phyloP scores from a whole-genome alignment of 2,113 vertebrate genomes.

The Pelusios castaneus region DNA sequence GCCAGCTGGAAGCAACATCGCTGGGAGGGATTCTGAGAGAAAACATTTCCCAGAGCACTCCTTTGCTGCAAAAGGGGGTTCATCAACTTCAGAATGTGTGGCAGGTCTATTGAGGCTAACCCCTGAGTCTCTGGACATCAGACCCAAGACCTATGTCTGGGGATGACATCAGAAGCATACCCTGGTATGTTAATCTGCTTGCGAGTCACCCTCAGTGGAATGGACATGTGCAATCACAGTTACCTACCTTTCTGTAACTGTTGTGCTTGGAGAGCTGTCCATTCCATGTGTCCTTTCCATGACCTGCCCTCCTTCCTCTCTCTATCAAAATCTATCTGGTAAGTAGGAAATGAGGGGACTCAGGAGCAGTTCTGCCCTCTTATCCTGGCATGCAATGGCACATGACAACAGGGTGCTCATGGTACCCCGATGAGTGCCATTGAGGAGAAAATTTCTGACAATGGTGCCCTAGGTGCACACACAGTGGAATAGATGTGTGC shows the following conservation, averaged over 20 bases:
- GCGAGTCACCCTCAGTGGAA: neutral
- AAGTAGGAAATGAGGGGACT: neutral
- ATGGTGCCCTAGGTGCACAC: neutral
- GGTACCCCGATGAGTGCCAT: neutral
- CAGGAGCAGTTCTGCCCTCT: neutral
- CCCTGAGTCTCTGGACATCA: too few relatives aligned
- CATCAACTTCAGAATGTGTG: too few relatives aligned
- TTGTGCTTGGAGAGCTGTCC: neutral
- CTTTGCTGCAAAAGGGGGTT: too few relatives aligned
- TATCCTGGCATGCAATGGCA: neutral
- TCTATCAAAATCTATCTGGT: neutral
- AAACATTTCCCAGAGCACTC: too few relatives aligned
- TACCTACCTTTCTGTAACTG: neutral
- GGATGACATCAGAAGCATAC: too few relatives aligned
- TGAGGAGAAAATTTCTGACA: neutral
- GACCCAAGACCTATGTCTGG: too few relatives aligned
- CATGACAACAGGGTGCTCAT: neutral
- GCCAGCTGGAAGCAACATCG: too few relatives aligned
- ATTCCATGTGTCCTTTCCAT: neutral
- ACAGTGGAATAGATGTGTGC: neutral
- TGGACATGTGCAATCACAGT: neutral
- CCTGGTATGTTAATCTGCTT: neutral
- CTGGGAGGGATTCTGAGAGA: too few relatives aligned
- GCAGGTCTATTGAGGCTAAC: too few relatives aligned
- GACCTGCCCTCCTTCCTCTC: neutral